Evolutionary conservation across 2,797 vertebrate species (phyloP).

Genomic region (Sebastiscus albofasciatus): DNA sequence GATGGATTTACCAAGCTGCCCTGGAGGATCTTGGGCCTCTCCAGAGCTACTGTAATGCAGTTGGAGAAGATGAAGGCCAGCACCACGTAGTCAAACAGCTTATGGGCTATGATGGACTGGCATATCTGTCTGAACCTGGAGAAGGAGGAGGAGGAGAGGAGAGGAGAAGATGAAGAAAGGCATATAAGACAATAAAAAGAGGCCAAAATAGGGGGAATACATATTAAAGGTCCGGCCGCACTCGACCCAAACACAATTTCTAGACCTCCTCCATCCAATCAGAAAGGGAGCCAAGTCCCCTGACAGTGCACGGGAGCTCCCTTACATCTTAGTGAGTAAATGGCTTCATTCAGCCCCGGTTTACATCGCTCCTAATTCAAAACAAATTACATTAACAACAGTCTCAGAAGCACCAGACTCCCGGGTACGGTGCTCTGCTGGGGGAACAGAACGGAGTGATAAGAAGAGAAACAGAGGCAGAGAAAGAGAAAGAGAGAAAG

Average conservation of each 20-base stretch:
- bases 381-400: conserved; percentile 66
- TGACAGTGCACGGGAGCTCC: conserved; percentile 25
- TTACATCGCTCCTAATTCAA: conserved; percentile 62
- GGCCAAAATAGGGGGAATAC: neutral
- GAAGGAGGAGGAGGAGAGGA: neutral
- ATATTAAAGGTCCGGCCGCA: neutral
- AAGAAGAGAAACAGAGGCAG: conserved; percentile 3
- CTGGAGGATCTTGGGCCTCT: conserved; percentile 94
- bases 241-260: neutral
- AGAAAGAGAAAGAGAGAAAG: conserved; percentile 21
- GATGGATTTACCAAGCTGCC: conserved; percentile 88
- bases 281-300: conserved; percentile 1
- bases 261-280: conserved; percentile 13
- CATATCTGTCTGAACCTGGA: conserved; percentile 93
- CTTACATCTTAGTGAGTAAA: conserved; percentile 44
- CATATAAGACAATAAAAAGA: neutral
- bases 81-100: conserved; percentile 95
- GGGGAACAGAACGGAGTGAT: conserved; percentile 13
- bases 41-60: conserved; percentile 97
- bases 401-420: conserved; percentile 46
- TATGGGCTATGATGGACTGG: conserved; percentile 95
- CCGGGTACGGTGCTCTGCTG: conserved; percentile 39
- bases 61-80: conserved; percentile 98
- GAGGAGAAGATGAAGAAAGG: neutral
- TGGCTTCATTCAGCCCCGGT: conserved; percentile 45